Evolutionary conservation across 2,888 invertebrate genomes (phyloP), one percentile per base, ranked within the genome.

Genomic region (Melieria crassipennis): DNA sequence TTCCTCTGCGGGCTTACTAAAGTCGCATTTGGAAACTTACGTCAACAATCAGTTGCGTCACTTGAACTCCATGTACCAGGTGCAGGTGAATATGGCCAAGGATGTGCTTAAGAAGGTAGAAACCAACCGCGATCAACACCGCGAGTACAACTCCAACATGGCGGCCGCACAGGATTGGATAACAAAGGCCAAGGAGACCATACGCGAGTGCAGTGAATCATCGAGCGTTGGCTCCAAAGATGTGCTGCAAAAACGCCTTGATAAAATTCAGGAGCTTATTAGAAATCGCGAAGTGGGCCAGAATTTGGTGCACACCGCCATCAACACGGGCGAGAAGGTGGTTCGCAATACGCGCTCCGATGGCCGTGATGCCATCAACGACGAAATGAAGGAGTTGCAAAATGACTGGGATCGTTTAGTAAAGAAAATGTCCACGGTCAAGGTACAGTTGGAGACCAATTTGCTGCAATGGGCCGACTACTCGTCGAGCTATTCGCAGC

Each of bases 381-480:
- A 91, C 43, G 94, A 96, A 86, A 89, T 97, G 76, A 96, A 94
- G 84, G 95, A 96, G 81, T 89, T 98, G 47, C 96, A 97, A 87
- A 92, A 90, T 72, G 96, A 97, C 80, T 97, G 97, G 97, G 96
- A 97, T 82, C 90, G 95, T 73, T 88, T 96, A 10, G 93, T 96
- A 0, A 95, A 95, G 87, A 96, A 96, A 86, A 93, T 97, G 90
- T 94, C 95, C 0, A 95, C 94, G 0, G 94, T 95, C 1, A 97
- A 97, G 87, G 96, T 96, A 11, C 93, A 95, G 80, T 87, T 98
- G 52, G 97, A 98, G 86, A 96, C 96, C 0, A 93, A 93, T 78
- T 88, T 97, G 11, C 88, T 97, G 56, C 97, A 98, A 90, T 98
- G 97, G 97, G 96, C 96, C 7, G 96, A 97, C 83, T 98, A 97